Conservation (phyloP, 2,113 vertebrate genomes). For the Tupaia chinensis region DNA sequence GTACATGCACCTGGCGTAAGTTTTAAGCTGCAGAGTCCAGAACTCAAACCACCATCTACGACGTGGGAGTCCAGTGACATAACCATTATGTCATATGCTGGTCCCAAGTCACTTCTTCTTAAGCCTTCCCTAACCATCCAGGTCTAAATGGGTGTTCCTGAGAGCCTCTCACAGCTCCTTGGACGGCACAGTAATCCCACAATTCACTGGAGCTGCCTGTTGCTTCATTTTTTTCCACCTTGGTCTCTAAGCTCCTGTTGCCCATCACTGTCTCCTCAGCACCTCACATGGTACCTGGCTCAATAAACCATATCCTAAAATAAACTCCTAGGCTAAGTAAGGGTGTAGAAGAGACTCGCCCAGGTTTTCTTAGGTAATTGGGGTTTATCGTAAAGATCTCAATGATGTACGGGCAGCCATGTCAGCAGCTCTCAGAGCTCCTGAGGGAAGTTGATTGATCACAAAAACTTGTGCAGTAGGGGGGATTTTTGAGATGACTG, state of each 20-base stretch:
- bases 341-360: slow-evolving; percentile 19
- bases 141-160: neutral
- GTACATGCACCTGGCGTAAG: too few species aligned
- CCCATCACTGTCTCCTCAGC: neutral
- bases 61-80: too few species aligned
- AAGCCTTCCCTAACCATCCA: neutral
- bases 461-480: neutral
- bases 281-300: neutral
- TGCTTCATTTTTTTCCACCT: neutral
- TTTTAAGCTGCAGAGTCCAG: too few species aligned
- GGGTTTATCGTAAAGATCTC: slow-evolving; percentile 3
- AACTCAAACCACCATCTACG: too few species aligned
- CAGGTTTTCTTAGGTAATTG: neutral
- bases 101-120: neutral
- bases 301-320: neutral
- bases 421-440: neutral
- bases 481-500: neutral
- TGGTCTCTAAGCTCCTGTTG: neutral
- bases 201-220: neutral
- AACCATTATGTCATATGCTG: too few species aligned
- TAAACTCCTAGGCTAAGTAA: neutral
- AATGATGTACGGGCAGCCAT: neutral
- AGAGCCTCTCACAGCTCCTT: neutral
- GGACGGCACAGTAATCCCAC: neutral
- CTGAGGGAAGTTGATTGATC: neutral